Evolutionary conservation across 2,888 invertebrate genomes (phyloP).

Genomic region (Drepana falcataria): DNA sequence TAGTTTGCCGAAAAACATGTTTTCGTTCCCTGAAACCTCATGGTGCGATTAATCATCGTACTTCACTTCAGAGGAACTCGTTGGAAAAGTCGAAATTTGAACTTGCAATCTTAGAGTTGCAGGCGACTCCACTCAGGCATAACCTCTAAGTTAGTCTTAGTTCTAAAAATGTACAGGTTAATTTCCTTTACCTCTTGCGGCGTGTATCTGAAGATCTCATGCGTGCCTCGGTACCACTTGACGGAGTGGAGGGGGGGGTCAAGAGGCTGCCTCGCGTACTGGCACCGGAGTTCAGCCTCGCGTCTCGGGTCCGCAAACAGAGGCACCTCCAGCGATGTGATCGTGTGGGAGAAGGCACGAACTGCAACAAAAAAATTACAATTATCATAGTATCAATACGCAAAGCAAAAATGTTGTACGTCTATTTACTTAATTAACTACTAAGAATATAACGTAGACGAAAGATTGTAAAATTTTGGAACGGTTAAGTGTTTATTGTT

Average conservation of each 20-base stretch:
- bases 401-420: too few relatives aligned
- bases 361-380: constrained; percentile 37
- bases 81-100: too few relatives aligned
- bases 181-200: constrained; percentile 53
- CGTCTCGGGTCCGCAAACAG: constrained; percentile 59
- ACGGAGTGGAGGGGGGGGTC: constrained; percentile 84
- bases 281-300: constrained; percentile 57
- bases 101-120: too few relatives aligned
- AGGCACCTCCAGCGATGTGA: constrained; percentile 61
- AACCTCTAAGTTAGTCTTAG: neutral
- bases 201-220: constrained; percentile 69
- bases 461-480: too few relatives aligned
- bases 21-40: too few relatives aligned
- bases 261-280: constrained; percentile 48
- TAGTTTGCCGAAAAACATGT: too few relatives aligned
- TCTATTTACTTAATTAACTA: too few relatives aligned
- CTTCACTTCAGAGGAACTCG: too few relatives aligned
- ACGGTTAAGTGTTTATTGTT: too few relatives aligned
- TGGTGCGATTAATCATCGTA: too few relatives aligned
- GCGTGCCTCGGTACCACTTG: constrained; percentile 85
- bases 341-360: constrained; percentile 58
- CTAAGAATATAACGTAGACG: too few relatives aligned
- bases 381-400: neutral
- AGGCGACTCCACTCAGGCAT: too few relatives aligned
- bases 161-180: neutral